A percentile compares a stretch with the other conserved stretches of the same genome.
Evolutionary conservation across 2,797 vertebrate species (phyloP).

Genomic region (Glossophaga mutica): DNA sequence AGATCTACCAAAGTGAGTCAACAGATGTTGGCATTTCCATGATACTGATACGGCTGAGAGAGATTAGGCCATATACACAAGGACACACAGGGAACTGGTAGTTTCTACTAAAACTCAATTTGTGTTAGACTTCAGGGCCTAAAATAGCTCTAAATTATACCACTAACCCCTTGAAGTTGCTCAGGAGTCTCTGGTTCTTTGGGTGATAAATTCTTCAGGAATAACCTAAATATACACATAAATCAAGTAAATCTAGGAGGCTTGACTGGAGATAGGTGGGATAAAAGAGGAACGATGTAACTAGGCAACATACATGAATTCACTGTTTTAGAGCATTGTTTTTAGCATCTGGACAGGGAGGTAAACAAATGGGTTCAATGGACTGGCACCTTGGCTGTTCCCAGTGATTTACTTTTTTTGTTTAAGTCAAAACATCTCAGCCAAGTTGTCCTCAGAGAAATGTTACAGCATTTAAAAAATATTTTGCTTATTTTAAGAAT

Average conservation of each 20-base stretch:
- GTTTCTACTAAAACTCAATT: neutral
- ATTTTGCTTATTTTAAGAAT: slow-evolving; percentile 45
- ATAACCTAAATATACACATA: neutral
- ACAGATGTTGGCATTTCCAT: neutral
- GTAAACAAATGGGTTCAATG: neutral
- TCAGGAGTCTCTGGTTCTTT: neutral
- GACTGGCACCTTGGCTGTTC: neutral
- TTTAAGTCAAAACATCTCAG: slow-evolving; percentile 29
- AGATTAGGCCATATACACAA: neutral
- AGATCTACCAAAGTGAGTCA: neutral
- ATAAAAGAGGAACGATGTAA: neutral
- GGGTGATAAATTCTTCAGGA: neutral
- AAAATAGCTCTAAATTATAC: neutral
- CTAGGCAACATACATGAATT: neutral
- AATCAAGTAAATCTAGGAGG: neutral
- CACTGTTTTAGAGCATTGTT: neutral
- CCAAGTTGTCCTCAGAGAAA: slow-evolving; percentile 43
- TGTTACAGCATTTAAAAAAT: neutral
- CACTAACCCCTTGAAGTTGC: neutral
- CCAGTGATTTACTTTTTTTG: neutral
- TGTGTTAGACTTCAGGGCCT: neutral
- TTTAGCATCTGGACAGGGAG: neutral
- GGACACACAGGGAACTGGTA: neutral
- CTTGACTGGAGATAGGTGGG: neutral
- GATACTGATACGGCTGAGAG: neutral